Conservation (phyloP, 2,888 invertebrate species). For the Micoletzkya japonica region DNA sequence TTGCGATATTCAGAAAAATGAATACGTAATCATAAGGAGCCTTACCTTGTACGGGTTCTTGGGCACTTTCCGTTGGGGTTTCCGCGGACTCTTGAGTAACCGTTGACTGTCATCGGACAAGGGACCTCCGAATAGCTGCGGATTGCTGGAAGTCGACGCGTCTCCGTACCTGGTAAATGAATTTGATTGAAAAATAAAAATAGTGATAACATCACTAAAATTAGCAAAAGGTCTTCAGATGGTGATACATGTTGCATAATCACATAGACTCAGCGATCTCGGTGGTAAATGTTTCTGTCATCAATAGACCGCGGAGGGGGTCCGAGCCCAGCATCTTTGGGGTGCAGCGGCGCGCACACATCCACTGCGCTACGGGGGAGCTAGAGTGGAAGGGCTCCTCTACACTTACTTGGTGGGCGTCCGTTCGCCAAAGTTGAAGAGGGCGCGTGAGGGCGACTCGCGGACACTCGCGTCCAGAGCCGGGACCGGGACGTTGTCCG, state of each 20-base stretch:
- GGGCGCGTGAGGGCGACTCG: constrained; percentile 21
- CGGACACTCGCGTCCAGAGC: constrained; percentile 3
- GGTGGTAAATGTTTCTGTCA: constrained; percentile 11
- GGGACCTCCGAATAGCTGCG: constrained; percentile 73
- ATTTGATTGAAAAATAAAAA: neutral
- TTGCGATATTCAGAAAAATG: neutral
- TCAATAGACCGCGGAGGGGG: constrained; percentile 13
- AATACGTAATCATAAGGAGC: neutral
- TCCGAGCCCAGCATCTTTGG: neutral
- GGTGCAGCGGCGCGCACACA: neutral
- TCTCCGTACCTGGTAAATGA: constrained; percentile 34
- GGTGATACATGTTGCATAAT: constrained; percentile 26
- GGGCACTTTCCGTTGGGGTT: constrained; percentile 96
- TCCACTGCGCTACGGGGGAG: constrained; percentile 16
- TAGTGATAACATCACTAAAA: neutral
- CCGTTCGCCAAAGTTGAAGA: constrained; percentile 47
- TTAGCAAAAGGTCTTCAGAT: constrained; percentile 23
- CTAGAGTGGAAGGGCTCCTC: neutral
- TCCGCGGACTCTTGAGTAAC: constrained; percentile 87
- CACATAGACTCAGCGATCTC: constrained; percentile 25
- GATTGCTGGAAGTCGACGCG: constrained; percentile 37
- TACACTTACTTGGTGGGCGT: constrained; percentile 45
- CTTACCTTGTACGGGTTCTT: constrained; percentile 92
- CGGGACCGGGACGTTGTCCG: neutral
- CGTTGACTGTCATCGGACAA: constrained; percentile 93